These are phyloP conservation scores for Lampris incognitus DNA, from an alignment of 2,113 vertebrate genomes.

Conservation along the genomic window DNA sequence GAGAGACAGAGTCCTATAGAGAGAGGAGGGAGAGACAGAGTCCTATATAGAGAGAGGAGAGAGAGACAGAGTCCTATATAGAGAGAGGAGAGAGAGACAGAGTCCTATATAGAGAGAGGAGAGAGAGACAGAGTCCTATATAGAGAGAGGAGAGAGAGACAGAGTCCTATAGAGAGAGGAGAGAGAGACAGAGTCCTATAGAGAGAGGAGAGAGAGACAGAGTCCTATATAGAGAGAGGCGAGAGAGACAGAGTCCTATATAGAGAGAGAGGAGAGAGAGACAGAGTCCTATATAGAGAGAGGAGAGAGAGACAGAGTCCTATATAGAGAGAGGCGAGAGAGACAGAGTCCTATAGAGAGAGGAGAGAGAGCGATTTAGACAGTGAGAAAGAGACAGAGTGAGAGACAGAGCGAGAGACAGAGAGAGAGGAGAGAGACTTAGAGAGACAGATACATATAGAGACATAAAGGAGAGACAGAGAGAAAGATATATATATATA, in stretches of 20 bases:
- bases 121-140: neutral
- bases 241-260: neutral
- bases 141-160: neutral
- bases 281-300: neutral
- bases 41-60: conserved; percentile 8
- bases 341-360: no score
- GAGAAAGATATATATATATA: no score
- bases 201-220: conserved; percentile 9
- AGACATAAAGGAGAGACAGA: no score
- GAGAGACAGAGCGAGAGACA: no score
- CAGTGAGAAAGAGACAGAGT: no score
- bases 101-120: neutral
- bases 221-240: neutral
- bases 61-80: neutral
- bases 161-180: no score
- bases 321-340: neutral
- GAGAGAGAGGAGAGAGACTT: no score
- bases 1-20: no score
- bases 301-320: neutral
- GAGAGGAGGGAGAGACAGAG: neutral
- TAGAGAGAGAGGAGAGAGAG: no score
- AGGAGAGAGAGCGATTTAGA: no score
- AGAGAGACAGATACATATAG: no score
- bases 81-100: neutral
- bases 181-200: neutral